These are phyloP conservation scores for Nysson spinosus DNA, from an alignment of 2,888 invertebrate genomes.

Conservation along the genomic window DNA sequence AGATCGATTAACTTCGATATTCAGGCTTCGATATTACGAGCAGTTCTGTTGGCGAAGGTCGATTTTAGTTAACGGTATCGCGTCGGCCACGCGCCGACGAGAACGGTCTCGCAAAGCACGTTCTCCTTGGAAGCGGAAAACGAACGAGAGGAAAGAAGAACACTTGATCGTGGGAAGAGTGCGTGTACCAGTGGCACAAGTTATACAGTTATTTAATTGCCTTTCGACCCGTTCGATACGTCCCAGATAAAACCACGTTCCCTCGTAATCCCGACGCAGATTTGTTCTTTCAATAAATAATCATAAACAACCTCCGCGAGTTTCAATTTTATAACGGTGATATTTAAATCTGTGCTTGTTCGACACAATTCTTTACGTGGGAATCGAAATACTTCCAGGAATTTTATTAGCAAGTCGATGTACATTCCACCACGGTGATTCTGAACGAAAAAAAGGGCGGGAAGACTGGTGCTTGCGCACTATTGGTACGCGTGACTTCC, in stretches of 20 bases:
- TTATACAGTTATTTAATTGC: constrained; percentile 68
- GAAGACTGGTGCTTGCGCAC: too few relatives aligned
- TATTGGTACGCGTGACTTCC: too few relatives aligned
- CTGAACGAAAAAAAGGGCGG: too few relatives aligned
- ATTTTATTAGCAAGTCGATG: too few relatives aligned
- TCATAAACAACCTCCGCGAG: too few relatives aligned
- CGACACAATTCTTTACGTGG: too few relatives aligned
- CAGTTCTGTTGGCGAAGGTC: constrained; percentile 8
- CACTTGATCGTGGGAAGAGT: constrained; percentile 20
- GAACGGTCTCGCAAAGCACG: constrained; percentile 31
- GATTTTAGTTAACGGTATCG: constrained; percentile 53
- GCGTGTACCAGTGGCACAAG: constrained; percentile 38
- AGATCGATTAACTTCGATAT: too few relatives aligned
- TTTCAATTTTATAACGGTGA: too few relatives aligned
- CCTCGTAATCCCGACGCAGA: constrained; percentile 15
- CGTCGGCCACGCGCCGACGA: constrained; percentile 4
- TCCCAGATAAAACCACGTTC: constrained; percentile 31
- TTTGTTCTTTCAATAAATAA: constrained; percentile 14
- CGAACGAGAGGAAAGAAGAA: constrained; percentile 26
- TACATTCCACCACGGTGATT: too few relatives aligned
- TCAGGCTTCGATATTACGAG: too few relatives aligned
- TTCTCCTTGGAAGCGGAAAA: constrained; percentile 28
- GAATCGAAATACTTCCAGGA: too few relatives aligned
- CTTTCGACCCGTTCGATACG: constrained; percentile 58
- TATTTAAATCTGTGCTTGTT: too few relatives aligned